Evolutionary conservation across 2,797 vertebrate species (phyloP).

Genomic region (Acridotheres tristis): DNA sequence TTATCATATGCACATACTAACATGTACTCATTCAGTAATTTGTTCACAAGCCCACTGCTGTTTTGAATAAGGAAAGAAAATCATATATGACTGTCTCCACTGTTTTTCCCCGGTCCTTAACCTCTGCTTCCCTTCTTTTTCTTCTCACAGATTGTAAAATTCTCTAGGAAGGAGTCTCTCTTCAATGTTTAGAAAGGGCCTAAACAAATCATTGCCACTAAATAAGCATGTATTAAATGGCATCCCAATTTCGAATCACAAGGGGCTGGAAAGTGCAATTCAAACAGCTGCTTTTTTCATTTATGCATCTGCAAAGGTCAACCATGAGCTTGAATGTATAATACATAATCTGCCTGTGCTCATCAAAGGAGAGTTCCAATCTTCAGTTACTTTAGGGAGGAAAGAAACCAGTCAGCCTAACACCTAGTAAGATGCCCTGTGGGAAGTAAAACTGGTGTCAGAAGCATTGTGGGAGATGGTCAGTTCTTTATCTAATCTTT

Average conservation of each 20-base stretch:
- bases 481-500: conserved; percentile 17
- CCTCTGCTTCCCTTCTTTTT: not conserved
- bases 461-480: not conserved
- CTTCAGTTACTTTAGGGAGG: conserved; percentile 1
- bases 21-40: not conserved
- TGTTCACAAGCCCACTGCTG: not conserved
- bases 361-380: conserved; percentile 5
- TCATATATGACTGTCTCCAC: not conserved
- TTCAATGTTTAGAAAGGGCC: conserved; percentile 3
- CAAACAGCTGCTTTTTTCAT: conserved; percentile 56
- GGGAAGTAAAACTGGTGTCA: conserved; percentile 7
- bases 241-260: conserved; percentile 22
- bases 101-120: not conserved
- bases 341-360: conserved; percentile 29
- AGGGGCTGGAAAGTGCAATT: conserved; percentile 32
- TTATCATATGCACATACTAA: not conserved
- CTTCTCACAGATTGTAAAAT: not conserved
- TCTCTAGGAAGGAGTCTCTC: not conserved
- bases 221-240: conserved; percentile 43
- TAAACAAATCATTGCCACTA: conserved; percentile 24
- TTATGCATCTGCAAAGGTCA: conserved; percentile 59
- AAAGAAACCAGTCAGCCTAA: not conserved
- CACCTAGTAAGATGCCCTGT: not conserved
- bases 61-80: not conserved
- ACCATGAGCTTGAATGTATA: conserved; percentile 51